phyloP scores from a whole-genome alignment of 2,797 vertebrate species.

The Pempheris klunzingeri region DNA sequence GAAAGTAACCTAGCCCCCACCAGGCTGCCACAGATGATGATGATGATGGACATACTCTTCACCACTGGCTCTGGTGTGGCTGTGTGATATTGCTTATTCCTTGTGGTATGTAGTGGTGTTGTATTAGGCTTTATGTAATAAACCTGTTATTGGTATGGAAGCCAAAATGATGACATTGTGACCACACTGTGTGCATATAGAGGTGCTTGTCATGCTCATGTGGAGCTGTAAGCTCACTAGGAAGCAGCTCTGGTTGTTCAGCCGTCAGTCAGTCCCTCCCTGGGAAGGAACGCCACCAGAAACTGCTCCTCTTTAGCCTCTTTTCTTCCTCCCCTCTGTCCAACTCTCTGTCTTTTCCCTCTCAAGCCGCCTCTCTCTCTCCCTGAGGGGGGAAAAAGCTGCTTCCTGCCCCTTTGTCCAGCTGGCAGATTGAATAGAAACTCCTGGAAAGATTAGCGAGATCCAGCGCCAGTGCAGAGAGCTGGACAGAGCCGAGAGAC shows the following conservation, averaged over 20 bases:
- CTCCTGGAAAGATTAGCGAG: conserved; percentile 71
- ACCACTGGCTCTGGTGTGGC: neutral
- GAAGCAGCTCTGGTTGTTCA: conserved; percentile 26
- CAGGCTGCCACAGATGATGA: too few relatives aligned
- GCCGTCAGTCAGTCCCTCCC: conserved; percentile 28
- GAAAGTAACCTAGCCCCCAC: too few relatives aligned
- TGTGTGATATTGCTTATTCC: neutral
- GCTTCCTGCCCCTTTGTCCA: conserved; percentile 81
- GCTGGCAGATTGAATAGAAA: conserved; percentile 76
- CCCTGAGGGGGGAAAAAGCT: conserved; percentile 57
- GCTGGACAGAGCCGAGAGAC: conserved; percentile 52
- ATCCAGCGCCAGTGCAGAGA: conserved; percentile 54
- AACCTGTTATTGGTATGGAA: neutral
- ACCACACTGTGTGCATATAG: neutral
- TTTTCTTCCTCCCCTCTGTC: conserved; percentile 20
- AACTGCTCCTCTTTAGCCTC: conserved; percentile 24
- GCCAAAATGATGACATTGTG: neutral
- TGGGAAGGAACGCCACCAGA: conserved; percentile 36
- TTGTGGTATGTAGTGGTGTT: neutral
- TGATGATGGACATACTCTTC: neutral
- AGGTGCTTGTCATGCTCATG: neutral
- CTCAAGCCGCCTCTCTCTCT: conserved; percentile 38
- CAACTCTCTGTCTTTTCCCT: conserved; percentile 30
- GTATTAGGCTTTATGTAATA: neutral
- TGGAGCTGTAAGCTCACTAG: neutral